Base-by-base conservation (phyloP, 2,113 vertebrate genomes). In the Hydropotes inermis region DNA sequence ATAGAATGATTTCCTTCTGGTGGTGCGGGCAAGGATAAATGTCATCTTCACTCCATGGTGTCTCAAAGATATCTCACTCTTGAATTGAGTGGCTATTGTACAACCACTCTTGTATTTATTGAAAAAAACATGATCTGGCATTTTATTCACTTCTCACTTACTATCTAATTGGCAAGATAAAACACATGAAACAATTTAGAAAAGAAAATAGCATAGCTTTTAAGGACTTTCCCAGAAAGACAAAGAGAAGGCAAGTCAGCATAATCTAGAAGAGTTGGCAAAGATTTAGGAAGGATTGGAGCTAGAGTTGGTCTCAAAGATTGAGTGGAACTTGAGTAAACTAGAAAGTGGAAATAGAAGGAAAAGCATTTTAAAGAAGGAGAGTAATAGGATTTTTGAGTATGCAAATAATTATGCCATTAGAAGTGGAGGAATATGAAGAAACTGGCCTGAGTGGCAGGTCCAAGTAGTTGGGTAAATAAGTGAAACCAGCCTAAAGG, bases 301-400 rank as follows among this genome's bases (percentile, higher is more conserved):
- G 2, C 21, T 88, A 39, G 10, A 33, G 9, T 78, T 87, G 30
- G 11, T 4, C 15, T 8, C 60, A 76, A 61, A 78, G 3, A 3
- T 60, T 89, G 25, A 78, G 4, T 50, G 91, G 58, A 96, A 87
- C 96, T 27, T 89, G 47, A 87, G 74, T 85, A 57, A 84, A 87
- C 1, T 58, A 67, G 7, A 33, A 94, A 83, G 10, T 93, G 15
- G 7, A 5, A 89, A 81, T 6, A 55, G 14, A 47, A 83, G 21
- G 4, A 76, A 79, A 2, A 45, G 16, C 54, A 84, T 79, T 86
- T 39, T 93, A 30, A 88, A 55, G 17, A 23, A 17, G 27, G n/a
- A 64, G 10, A 13, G 13, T 17, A 70, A 7, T 8, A 27, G 15
- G 43, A 45, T 7, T 64, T 87, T 97, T 88, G 27, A 91, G 12